Conservation (phyloP, 2,113 vertebrate species). For the Scortum barcoo region DNA sequence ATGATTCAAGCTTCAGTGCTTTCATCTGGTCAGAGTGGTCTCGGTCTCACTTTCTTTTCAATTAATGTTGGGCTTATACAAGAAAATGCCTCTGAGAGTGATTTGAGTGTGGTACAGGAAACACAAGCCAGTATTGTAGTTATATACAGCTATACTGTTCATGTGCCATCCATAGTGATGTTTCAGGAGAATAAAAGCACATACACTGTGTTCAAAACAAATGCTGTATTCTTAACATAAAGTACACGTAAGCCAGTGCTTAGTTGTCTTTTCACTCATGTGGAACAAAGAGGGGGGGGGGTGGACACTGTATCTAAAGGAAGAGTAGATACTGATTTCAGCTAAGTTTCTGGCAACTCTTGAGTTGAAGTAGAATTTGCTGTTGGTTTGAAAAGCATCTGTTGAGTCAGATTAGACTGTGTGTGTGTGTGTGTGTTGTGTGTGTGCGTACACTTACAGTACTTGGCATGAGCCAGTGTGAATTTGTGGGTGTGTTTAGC, state of each 20-base stretch:
- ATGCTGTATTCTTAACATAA: neutral
- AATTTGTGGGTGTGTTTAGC: slow-evolving; percentile 7
- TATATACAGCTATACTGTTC: neutral
- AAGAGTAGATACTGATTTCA: slow-evolving; percentile 10
- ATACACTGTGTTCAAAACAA: slow-evolving; percentile 1
- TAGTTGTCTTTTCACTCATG: neutral
- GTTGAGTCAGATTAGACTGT: slow-evolving; percentile 11
- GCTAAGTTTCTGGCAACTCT: neutral
- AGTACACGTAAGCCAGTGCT: neutral
- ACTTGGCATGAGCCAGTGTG: slow-evolving; percentile 14
- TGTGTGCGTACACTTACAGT: neutral
- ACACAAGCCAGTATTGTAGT: neutral
- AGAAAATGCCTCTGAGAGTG: neutral
- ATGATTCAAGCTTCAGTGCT: neutral
- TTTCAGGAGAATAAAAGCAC: neutral
- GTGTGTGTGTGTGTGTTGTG: neutral
- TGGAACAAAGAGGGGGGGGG: slow-evolving; percentile 7
- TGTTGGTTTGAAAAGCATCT: slow-evolving; percentile 21
- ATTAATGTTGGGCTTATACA: neutral
- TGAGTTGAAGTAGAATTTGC: slow-evolving; percentile 5
- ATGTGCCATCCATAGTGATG: too few species aligned
- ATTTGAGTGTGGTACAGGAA: neutral
- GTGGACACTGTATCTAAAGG: neutral
- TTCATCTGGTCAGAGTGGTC: slow-evolving; percentile 8
- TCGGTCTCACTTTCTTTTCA: neutral